phyloP scores from a whole-genome alignment of 2,113 vertebrate genomes.

The Corapipo altera region DNA sequence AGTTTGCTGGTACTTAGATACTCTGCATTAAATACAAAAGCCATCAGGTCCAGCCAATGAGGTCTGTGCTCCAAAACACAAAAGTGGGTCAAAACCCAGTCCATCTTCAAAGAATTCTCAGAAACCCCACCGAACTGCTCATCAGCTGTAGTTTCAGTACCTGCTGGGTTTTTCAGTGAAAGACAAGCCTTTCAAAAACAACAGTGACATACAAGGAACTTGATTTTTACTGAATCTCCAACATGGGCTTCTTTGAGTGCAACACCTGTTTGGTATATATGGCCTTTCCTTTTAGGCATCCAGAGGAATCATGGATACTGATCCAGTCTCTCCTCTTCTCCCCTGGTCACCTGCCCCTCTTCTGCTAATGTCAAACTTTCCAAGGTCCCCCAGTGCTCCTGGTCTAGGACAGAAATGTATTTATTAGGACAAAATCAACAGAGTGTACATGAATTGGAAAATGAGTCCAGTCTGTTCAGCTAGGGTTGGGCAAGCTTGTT shows the following conservation, averaged over 20 bases:
- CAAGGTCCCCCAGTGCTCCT: not conserved
- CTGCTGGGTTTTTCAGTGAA: not conserved
- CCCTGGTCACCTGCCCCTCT: constrained; percentile 8
- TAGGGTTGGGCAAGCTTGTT: constrained; percentile 64
- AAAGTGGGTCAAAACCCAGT: not conserved
- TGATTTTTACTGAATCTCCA: not conserved
- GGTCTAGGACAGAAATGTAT: constrained; percentile 45
- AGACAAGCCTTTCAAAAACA: not conserved
- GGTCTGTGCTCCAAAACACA: not conserved
- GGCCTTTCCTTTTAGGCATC: not conserved
- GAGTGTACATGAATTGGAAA: constrained; percentile 43
- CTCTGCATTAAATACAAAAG: not conserved
- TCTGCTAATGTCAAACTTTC: constrained; percentile 11
- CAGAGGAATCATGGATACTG: accelerated
- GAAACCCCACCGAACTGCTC: not conserved
- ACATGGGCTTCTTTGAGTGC: not conserved
- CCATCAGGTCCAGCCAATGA: not conserved
- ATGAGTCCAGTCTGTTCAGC: constrained; percentile 36
- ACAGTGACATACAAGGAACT: not conserved
- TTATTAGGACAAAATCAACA: constrained; percentile 57
- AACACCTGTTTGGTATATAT: not conserved
- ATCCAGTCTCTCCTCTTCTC: not conserved
- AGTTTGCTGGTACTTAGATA: not conserved
- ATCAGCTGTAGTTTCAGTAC: not conserved
- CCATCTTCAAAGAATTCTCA: not conserved